phyloP scores from a whole-genome alignment of 1,140 invertebrate genomes.

The Drosophila dunni region DNA sequence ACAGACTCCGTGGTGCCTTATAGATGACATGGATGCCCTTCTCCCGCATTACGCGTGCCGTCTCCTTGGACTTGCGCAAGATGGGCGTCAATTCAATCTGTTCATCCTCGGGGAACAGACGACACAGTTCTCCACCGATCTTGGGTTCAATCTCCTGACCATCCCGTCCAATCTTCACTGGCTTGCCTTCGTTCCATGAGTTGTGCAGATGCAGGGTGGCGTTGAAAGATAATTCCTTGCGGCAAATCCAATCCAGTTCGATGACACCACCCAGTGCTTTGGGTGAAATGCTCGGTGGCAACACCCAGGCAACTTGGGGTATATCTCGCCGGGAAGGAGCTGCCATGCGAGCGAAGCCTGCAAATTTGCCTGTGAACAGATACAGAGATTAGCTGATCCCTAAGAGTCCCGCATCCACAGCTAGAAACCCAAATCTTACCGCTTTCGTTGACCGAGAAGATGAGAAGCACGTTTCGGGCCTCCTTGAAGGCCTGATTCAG shows the following conservation, averaged over 20 bases:
- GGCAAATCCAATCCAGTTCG: constrained; percentile 98
- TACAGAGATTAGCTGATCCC: not conserved
- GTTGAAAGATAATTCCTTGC: constrained; percentile 96
- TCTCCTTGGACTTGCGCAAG: constrained; percentile 94
- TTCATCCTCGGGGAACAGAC: constrained; percentile 97
- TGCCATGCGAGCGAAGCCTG: constrained; percentile 95
- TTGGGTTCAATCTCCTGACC: constrained; percentile 98
- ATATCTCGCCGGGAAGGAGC: constrained; percentile 95
- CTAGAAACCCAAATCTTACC: constrained; percentile 85
- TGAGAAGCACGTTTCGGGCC: constrained; percentile 96
- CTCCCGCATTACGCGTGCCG: constrained; percentile 87
- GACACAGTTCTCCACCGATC: constrained; percentile 97
- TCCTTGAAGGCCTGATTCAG: constrained; percentile 97
- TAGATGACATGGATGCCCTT: constrained; percentile 86
- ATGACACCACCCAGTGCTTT: constrained; percentile 98
- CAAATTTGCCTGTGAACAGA: constrained; percentile 87
- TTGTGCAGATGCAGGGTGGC: constrained; percentile 97
- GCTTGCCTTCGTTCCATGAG: constrained; percentile 99
- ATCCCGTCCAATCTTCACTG: constrained; percentile 99
- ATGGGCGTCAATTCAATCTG: constrained; percentile 96
- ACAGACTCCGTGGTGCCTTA: constrained; percentile 85
- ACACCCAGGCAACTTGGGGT: constrained; percentile 95
- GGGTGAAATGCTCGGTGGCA: constrained; percentile 96
- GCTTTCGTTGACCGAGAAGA: constrained; percentile 99
- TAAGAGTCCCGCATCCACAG: not conserved